Evolutionary conservation across 2,113 vertebrate species (phyloP).

Genomic region (Chrysemys picta): DNA sequence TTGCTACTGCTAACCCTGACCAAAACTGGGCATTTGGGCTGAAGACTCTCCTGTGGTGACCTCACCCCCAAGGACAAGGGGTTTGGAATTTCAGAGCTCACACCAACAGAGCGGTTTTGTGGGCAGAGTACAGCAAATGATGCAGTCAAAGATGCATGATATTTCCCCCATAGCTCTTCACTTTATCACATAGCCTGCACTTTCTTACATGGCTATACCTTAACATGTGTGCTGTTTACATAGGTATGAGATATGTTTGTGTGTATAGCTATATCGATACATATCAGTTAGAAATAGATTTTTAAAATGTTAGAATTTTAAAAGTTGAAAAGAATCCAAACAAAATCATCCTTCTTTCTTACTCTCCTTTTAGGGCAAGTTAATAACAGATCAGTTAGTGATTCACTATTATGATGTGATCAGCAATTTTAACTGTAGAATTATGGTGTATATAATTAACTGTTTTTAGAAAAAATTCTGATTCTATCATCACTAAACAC

Average conservation of each 20-base stretch:
- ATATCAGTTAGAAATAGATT: not conserved
- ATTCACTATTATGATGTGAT: not conserved
- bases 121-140: not conserved
- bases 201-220: not conserved
- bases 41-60: not conserved
- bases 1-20: not conserved
- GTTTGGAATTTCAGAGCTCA: not conserved
- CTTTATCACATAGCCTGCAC: not conserved
- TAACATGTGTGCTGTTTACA: not conserved
- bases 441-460: slow-evolving; percentile 2
- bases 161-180: not conserved
- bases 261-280: not conserved
- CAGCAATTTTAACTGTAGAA: slow-evolving; percentile 29
- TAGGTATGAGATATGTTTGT: not conserved
- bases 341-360: slow-evolving; percentile 10
- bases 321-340: not conserved
- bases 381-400: not conserved
- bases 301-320: not conserved
- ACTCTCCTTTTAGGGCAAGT: not conserved
- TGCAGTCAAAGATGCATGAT: not conserved
- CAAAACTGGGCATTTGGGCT: not conserved
- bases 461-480: slow-evolving; percentile 60
- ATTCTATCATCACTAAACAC: slow-evolving; percentile 59
- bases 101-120: not conserved
- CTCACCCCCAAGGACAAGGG: not conserved